phyloP scores from a whole-genome alignment of 2,888 invertebrate genomes.

The Mythimna impura region DNA sequence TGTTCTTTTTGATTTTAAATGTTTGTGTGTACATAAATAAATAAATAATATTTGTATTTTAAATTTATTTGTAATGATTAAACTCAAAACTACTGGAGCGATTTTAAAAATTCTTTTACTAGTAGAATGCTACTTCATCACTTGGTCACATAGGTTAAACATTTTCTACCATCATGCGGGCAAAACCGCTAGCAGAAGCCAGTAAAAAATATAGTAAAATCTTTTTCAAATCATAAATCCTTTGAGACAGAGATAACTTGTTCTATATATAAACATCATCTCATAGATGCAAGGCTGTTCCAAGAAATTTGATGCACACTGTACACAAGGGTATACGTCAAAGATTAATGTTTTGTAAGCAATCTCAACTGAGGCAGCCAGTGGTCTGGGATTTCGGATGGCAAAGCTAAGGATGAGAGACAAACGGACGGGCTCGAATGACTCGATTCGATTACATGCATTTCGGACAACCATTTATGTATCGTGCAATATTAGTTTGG shows the following conservation, averaged over 20 bases:
- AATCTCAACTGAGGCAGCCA: slow-evolving; percentile 11
- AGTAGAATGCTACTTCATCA: too few species aligned
- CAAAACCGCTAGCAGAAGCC: too few species aligned
- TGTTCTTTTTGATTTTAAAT: too few species aligned
- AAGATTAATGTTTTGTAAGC: slow-evolving; percentile 20
- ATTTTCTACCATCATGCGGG: too few species aligned
- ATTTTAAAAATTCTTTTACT: too few species aligned
- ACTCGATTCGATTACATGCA: background rate
- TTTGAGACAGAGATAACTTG: background rate
- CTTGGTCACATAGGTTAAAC: too few species aligned
- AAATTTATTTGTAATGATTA: too few species aligned
- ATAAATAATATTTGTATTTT: too few species aligned
- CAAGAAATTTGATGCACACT: background rate
- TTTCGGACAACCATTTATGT: background rate
- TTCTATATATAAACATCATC: background rate
- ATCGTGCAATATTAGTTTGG: background rate
- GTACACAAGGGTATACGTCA: background rate
- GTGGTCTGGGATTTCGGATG: slow-evolving; percentile 33
- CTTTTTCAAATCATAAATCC: background rate
- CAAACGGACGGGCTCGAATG: background rate
- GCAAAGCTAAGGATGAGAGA: slow-evolving; percentile 2
- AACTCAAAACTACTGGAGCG: too few species aligned
- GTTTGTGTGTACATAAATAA: too few species aligned
- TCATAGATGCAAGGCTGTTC: background rate
- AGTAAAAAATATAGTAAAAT: background rate